phyloP scores from a whole-genome alignment of 1,140 invertebrate genomes.

The Diabrotica undecimpunctata region DNA sequence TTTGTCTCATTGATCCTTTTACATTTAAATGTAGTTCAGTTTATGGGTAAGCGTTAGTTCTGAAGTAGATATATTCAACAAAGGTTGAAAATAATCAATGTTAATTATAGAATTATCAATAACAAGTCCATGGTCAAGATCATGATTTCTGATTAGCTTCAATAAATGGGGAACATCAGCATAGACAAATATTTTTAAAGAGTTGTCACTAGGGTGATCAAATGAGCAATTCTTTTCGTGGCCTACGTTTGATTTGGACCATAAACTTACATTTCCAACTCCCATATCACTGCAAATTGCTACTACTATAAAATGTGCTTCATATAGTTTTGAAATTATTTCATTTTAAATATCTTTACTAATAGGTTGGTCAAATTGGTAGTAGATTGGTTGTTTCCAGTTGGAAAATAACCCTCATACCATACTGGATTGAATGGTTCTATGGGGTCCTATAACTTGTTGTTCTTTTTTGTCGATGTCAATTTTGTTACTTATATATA shows the following conservation, averaged over 20 bases:
- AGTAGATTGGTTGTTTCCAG: constrained; percentile 25
- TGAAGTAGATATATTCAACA: no score
- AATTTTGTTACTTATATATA: not conserved
- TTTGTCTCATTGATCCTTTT: no score
- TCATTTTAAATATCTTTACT: constrained; percentile 17
- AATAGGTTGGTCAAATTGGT: constrained; percentile 25
- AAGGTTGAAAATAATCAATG: no score
- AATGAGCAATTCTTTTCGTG: constrained; percentile 15
- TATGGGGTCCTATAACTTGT: not conserved
- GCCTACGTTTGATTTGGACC: constrained; percentile 14
- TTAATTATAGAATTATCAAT: no score
- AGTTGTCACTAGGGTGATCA: constrained; percentile 9
- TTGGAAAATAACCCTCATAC: no score
- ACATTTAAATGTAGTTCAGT: no score
- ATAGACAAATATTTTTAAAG: constrained; percentile 3
- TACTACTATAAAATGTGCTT: constrained; percentile 15
- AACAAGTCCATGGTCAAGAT: no score
- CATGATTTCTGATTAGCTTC: no score
- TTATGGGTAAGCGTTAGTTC: no score
- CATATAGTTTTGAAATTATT: constrained; percentile 15
- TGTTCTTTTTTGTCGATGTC: constrained; percentile 1
- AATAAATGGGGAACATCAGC: not conserved
- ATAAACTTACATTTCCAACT: constrained; percentile 9
- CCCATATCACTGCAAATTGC: constrained; percentile 23
- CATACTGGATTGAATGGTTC: not conserved